Evolutionary conservation across 2,797 vertebrate species (phyloP).

Genomic region (Neostethus bicornis): DNA sequence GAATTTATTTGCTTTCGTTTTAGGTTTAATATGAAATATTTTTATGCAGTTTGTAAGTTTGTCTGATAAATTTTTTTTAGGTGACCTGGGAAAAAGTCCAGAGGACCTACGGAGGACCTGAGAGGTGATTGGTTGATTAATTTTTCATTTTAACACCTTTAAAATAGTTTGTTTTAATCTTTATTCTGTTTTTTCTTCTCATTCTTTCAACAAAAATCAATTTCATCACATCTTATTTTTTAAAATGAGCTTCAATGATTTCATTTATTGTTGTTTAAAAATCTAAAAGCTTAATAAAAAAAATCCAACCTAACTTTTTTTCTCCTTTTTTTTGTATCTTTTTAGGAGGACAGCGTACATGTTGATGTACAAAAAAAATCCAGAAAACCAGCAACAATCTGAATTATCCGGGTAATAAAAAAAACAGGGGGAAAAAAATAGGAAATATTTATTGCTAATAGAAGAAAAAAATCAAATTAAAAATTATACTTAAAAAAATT

Average conservation of each 20-base stretch:
- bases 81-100: neutral
- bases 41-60: no score
- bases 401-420: neutral
- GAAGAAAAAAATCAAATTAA: no score
- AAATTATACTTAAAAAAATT: no score
- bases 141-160: neutral
- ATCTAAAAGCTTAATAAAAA: conserved; percentile 16
- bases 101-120: neutral
- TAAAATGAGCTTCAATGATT: conserved; percentile 12
- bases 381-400: neutral
- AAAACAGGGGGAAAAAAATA: conserved; percentile 7
- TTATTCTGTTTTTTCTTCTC: neutral
- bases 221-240: conserved; percentile 9
- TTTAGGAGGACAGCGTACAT: neutral
- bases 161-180: neutral
- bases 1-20: no score
- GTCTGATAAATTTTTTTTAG: no score
- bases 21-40: no score
- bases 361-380: neutral
- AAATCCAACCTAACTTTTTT: neutral
- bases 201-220: neutral
- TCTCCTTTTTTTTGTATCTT: neutral
- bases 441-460: no score
- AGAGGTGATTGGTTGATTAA: neutral
- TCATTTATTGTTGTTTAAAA: conserved; percentile 38